Evolutionary conservation across 2,113 vertebrate genomes (phyloP).

Genomic region (Zonotrichia leucophrys): DNA sequence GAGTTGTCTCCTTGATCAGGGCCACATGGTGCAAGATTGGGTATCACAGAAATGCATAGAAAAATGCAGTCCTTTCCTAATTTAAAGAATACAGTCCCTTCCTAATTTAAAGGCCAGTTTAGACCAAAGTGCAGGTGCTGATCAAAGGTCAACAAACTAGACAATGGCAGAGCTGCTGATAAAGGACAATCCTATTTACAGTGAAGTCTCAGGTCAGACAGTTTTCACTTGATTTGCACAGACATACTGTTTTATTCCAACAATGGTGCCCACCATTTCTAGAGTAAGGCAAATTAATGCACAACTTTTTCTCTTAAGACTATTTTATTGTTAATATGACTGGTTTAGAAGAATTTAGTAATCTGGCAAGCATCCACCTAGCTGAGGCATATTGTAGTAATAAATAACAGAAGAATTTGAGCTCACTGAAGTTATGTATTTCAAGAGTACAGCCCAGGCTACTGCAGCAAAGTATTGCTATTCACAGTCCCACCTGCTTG

Average conservation of each 20-base stretch:
- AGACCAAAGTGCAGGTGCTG: neutral
- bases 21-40: neutral
- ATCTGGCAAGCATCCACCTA: neutral
- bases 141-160: neutral
- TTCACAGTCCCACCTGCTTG: neutral
- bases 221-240: neutral
- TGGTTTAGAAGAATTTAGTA: neutral
- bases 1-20: neutral
- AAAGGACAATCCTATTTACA: neutral
- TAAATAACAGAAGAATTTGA: neutral
- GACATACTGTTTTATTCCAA: neutral
- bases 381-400: neutral
- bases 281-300: neutral
- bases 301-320: neutral
- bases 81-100: neutral
- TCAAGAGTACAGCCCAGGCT: neutral
- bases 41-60: neutral
- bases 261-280: neutral
- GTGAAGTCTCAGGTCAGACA: neutral
- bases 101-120: neutral
- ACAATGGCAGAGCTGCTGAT: neutral
- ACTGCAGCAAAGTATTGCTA: neutral
- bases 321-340: neutral
- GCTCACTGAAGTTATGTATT: neutral
- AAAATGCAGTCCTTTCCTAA: neutral